Conservation (phyloP, 2,113 vertebrate genomes). For the Apus apus region DNA sequence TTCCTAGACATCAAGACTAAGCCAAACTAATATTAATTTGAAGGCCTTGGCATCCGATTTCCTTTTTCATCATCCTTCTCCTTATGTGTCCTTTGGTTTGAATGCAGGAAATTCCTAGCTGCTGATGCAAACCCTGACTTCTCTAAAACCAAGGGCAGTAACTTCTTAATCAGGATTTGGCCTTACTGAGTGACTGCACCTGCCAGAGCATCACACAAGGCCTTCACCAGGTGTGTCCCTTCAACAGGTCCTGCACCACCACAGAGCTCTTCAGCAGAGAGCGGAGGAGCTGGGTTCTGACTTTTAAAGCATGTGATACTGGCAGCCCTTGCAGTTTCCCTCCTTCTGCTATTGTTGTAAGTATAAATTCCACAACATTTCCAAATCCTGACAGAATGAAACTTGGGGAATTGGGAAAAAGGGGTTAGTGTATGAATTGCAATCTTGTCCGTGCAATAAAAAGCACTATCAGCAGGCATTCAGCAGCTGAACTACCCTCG, state of each 20-base stretch:
- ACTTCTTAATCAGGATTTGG: background rate
- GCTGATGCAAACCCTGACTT: background rate
- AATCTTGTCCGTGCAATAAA: constrained; percentile 58
- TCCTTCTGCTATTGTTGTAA: background rate
- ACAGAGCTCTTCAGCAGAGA: background rate
- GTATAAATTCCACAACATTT: constrained; percentile 62
- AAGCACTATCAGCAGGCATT: constrained; percentile 35
- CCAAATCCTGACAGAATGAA: constrained; percentile 68
- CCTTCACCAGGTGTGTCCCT: background rate
- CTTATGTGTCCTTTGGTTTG: background rate
- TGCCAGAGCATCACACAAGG: background rate
- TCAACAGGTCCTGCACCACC: background rate
- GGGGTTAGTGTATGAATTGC: constrained; percentile 61
- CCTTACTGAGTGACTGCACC: background rate
- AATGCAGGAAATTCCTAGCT: background rate
- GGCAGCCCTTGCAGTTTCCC: constrained; percentile 19
- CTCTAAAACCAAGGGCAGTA: background rate
- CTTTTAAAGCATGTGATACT: constrained; percentile 9
- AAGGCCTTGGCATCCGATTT: background rate
- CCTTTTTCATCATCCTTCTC: background rate
- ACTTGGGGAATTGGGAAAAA: constrained; percentile 67
- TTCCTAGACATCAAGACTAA: background rate
- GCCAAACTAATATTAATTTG: background rate
- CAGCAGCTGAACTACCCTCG: constrained; percentile 6
- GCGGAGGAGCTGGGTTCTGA: background rate